Conservation (phyloP, 2,888 invertebrate species). For the Cheilosia urbana region DNA sequence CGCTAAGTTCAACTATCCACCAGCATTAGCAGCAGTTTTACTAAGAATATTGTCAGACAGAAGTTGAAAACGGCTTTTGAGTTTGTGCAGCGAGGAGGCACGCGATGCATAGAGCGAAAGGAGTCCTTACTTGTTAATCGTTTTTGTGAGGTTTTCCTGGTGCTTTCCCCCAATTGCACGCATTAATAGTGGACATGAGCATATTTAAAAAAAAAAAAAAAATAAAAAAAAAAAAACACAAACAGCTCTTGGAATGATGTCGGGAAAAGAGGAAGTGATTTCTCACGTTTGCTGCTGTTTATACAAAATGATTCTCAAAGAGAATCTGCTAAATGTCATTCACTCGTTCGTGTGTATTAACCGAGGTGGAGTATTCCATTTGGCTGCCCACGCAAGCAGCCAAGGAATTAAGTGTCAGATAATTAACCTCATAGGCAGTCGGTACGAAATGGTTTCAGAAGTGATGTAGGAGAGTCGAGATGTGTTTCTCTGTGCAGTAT, state of each 20-base stretch:
- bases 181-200: conserved; percentile 43
- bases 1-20: conserved; percentile 68
- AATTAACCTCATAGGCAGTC: conserved; percentile 66
- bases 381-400: conserved; percentile 32
- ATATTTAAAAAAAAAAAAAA: background rate
- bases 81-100: conserved; percentile 67
- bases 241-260: conserved; percentile 36
- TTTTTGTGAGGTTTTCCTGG: conserved; percentile 34
- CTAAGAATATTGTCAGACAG: conserved; percentile 40
- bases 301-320: conserved; percentile 42
- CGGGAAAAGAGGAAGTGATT: conserved; percentile 51
- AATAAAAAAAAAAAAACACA: background rate
- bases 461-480: conserved; percentile 31
- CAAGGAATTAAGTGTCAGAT: conserved; percentile 54
- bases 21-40: conserved; percentile 58
- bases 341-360: conserved; percentile 12
- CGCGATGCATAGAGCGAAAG: conserved; percentile 39
- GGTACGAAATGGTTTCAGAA: conserved; percentile 29
- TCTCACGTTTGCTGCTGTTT: background rate
- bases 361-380: background rate
- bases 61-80: conserved; percentile 66
- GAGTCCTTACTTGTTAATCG: conserved; percentile 51
- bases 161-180: conserved; percentile 64
- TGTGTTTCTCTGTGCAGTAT: conserved; percentile 1
- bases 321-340: conserved; percentile 58